Base-by-base conservation (phyloP, 2,888 invertebrate species). In the Drosophila nr. perissopoda region DNA sequence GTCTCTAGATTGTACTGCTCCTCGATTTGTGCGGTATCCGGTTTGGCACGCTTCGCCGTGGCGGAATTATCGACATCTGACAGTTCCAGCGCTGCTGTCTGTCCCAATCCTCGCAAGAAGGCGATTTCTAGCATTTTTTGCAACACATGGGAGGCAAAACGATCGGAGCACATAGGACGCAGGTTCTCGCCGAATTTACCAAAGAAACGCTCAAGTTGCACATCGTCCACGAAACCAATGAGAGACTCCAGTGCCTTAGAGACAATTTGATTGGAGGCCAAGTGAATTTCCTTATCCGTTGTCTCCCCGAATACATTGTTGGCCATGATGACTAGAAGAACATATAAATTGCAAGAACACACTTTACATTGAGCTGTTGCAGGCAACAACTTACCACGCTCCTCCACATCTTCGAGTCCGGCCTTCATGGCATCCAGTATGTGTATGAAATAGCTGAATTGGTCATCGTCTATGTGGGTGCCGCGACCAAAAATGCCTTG, bases 241-340 rank as follows among this genome's bases (percentile, higher is more conserved):
- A 97, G 93, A n/a, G 95, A 94, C 89, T 98, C 97, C 2, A 98
- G 93, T 0, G 96, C 95, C 78, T 96, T 94, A 57, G 96, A 97
- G 0, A 96, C 97, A 0, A 97, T 94, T 92, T 97, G 97, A 93
- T 98, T 98, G 8, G 96, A 95, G 0, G 96, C 94, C 48, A 96
- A 94, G 48, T 96, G 95, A 0, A 97, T 92, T 93, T 97, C 97
- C 74, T 95, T 94, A 0, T 94, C 95, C 74, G 94, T 94, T 0
- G 96, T 96, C 88, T 96, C 95, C 76, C 96, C 95, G 64, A 97
- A 94, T 0, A 97, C 96, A 91, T 97, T 97, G 81, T 96, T 95
- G 0, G 96, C 96, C 89, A 97, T 92, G 48, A 82, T 91, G 0
- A 91, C 93, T 93, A 59, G 2, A 81, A 13, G 5, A 60, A 53